Conservation (phyloP, 2,888 invertebrate genomes). For the Patella pellucida region DNA sequence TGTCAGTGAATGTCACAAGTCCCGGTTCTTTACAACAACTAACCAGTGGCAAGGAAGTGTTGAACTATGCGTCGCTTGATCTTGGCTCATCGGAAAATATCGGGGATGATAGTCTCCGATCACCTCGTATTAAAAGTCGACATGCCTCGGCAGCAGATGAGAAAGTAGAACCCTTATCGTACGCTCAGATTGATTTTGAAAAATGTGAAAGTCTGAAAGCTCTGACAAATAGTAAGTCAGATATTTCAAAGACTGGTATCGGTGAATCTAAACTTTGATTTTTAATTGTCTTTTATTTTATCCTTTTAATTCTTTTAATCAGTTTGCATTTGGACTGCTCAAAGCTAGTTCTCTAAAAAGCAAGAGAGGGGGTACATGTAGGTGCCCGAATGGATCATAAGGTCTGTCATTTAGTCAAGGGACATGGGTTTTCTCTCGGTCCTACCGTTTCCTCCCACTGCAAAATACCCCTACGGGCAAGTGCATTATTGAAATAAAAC, state of each 20-base stretch:
- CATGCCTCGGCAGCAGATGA: conserved; percentile 49
- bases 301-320: too few relatives aligned
- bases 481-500: too few relatives aligned
- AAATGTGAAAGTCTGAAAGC: conserved; percentile 65
- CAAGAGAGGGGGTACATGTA: too few relatives aligned
- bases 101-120: conserved; percentile 37
- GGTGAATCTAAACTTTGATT: neutral
- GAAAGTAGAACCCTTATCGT: conserved; percentile 46
- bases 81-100: conserved; percentile 60
- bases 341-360: too few relatives aligned
- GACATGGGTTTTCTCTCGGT: too few relatives aligned
- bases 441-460: too few relatives aligned
- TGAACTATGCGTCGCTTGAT: conserved; percentile 72
- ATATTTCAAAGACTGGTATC: neutral
- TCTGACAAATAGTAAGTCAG: conserved; percentile 11
- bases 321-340: too few relatives aligned
- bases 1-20: neutral
- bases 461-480: too few relatives aligned
- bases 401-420: too few relatives aligned
- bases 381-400: too few relatives aligned
- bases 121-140: conserved; percentile 50
- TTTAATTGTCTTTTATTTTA: neutral
- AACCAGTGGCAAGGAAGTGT: conserved; percentile 32
- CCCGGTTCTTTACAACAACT: conserved; percentile 35
- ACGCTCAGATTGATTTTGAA: conserved; percentile 70